phyloP scores from a whole-genome alignment of 2,888 invertebrate species.

The Drosophila demipolita region DNA sequence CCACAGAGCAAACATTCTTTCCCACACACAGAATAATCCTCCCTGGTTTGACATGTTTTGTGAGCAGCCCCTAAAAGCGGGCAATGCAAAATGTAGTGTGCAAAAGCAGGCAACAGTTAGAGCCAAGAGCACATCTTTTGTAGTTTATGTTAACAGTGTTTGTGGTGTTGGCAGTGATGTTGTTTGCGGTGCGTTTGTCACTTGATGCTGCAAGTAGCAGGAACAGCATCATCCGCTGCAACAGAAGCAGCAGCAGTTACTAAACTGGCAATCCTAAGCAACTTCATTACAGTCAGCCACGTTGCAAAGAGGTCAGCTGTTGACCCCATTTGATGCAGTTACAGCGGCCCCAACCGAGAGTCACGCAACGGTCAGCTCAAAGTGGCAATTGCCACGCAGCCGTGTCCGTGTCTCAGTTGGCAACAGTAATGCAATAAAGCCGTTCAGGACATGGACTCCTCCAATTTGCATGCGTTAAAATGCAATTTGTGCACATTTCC shows the following conservation, averaged over 20 bases:
- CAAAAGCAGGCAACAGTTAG: constrained; percentile 22
- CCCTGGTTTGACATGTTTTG: constrained; percentile 59
- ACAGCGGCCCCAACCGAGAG: neutral
- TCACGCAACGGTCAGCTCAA: constrained; percentile 46
- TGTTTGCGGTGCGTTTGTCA: constrained; percentile 17
- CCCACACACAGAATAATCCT: no score
- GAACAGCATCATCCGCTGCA: neutral
- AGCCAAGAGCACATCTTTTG: constrained; percentile 7
- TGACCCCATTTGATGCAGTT: constrained; percentile 37
- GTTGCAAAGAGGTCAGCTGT: constrained; percentile 42
- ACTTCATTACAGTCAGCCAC: neutral
- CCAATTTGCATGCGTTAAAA: constrained; percentile 82
- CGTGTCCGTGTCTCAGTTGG: constrained; percentile 28
- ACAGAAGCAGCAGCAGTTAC: constrained; percentile 35
- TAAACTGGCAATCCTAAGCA: constrained; percentile 44
- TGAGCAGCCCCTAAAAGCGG: constrained; percentile 47
- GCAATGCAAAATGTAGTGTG: constrained; percentile 54
- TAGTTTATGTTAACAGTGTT: constrained; percentile 7
- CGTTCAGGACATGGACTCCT: constrained; percentile 52
- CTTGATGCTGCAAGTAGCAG: constrained; percentile 24
- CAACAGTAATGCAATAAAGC: constrained; percentile 75
- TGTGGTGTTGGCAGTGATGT: constrained; percentile 15
- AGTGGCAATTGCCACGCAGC: constrained; percentile 57
- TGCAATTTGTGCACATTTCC: constrained; percentile 78
- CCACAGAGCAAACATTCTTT: constrained; percentile 15